Evolutionary conservation across 2,797 vertebrate genomes (phyloP).

Genomic region (Acanthopagrus latus): DNA sequence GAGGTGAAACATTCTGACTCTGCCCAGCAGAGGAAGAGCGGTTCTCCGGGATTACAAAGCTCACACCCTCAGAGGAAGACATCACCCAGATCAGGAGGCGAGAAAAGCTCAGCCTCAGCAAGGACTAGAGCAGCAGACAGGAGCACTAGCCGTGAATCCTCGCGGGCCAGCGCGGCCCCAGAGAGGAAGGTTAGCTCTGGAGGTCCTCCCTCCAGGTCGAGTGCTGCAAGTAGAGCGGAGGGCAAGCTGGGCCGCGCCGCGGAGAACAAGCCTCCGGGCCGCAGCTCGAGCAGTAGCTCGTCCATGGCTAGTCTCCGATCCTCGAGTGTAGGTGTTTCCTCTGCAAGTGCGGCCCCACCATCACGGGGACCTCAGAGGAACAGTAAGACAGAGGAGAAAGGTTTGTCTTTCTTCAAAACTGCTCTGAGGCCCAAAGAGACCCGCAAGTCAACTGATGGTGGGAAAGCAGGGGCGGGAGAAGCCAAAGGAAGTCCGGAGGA

Average conservation of each 20-base stretch:
- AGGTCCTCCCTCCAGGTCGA: slow-evolving; percentile 65
- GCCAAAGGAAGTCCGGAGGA: slow-evolving; percentile 80
- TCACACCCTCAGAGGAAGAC: slow-evolving; percentile 81
- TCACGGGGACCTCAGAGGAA: slow-evolving; percentile 87
- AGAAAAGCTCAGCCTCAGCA: slow-evolving; percentile 82
- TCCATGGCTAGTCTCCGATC: slow-evolving; percentile 94
- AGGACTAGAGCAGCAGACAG: slow-evolving; percentile 90
- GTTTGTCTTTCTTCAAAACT: slow-evolving; percentile 95
- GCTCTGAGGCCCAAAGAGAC: slow-evolving; percentile 95
- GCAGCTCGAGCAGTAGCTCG: slow-evolving; percentile 90
- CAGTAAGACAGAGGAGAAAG: slow-evolving; percentile 96
- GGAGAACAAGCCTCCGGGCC: slow-evolving; percentile 77
- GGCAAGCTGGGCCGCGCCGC: slow-evolving; percentile 75
- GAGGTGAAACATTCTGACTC: slow-evolving; percentile 58
- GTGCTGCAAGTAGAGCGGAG: slow-evolving; percentile 69
- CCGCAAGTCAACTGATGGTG: slow-evolving; percentile 89
- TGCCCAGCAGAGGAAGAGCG: slow-evolving; percentile 69
- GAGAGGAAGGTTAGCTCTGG: slow-evolving; percentile 83
- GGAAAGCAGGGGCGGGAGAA: slow-evolving; percentile 85
- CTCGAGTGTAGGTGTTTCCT: slow-evolving; percentile 76
- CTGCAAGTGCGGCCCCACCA: slow-evolving; percentile 40
- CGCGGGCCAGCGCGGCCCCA: slow-evolving; percentile 82
- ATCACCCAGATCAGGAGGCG: slow-evolving; percentile 72
- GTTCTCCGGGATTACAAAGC: slow-evolving; percentile 67
- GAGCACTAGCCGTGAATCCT: slow-evolving; percentile 90